Percentiles rank a stretch among this genome's conserved stretches.
These are phyloP conservation scores for Porphyrio hochstetteri DNA, from an alignment of 2,113 vertebrate genomes.

Conservation along the genomic window DNA sequence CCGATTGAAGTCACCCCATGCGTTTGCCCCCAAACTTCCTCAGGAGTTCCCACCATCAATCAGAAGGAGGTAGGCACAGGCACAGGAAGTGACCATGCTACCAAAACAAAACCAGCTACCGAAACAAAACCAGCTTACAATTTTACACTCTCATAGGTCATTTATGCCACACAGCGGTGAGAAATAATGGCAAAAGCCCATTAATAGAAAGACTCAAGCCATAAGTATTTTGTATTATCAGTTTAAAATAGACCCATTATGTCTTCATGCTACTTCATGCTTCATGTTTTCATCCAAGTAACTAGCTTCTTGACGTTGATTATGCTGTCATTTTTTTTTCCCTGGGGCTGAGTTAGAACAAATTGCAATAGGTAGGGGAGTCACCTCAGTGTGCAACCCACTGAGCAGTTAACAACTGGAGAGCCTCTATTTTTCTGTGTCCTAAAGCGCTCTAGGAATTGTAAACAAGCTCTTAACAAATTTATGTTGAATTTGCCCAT, in stretches of 20 bases:
- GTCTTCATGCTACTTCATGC: background rate
- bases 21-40: slow-evolving; percentile 27
- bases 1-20: background rate
- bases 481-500: background rate
- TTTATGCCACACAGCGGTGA: background rate
- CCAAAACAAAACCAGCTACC: background rate
- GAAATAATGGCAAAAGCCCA: background rate
- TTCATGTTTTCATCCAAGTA: background rate
- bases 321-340: background rate
- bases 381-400: background rate
- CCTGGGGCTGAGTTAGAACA: background rate
- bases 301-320: background rate
- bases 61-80: slow-evolving; percentile 26
- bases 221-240: background rate
- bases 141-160: background rate
- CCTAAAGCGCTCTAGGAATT: background rate
- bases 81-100: slow-evolving; percentile 25
- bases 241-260: background rate
- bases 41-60: background rate
- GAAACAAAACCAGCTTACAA: background rate
- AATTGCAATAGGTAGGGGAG: background rate
- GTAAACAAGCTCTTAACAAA: slow-evolving; percentile 12
- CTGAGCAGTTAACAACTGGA: background rate
- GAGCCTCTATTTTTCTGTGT: background rate
- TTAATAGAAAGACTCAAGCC: background rate